Base-by-base conservation (phyloP, 2,797 vertebrate species). In the Melanogrammus aeglefinus region DNA sequence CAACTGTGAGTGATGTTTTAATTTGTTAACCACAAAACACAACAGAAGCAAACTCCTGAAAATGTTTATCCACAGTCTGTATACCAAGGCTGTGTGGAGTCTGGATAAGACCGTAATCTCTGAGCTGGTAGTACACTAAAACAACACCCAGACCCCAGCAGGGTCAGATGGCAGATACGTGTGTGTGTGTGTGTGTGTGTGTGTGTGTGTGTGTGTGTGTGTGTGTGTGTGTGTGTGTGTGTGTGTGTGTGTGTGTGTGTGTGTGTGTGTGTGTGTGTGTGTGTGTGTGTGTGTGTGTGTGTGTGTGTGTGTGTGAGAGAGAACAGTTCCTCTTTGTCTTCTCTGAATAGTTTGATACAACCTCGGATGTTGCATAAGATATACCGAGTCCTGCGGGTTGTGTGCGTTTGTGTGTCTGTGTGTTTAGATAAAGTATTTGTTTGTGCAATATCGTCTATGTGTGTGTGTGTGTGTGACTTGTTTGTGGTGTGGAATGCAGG, bases 1-100 rank as follows among this genome's bases (percentile, higher is more conserved):
- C 97, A 98, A 79, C 94, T 98, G 98, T 99, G 84, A 97, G 97
- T 97, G 90, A 72, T 5, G 21, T 24, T 39, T n/a, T 73, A 12
- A n/a, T 24, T 39, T 13, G 4, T 38, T 24, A 1, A 24, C 12
- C n/a, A 41, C n/a, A 74, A 10, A 74, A 6, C 38, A 6, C n/a
- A 44, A 41, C 18, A 12, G 24, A 73, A 73, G 38, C 72, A 38
- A 38, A 36, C 35, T 2, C 24, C n/a, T 35, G 12, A 31, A 27
- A 70, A 29, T 70, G 66, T 31, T 31, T 29, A 9, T 2, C 9
- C 29, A 31, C 27, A 16, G 12, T 70, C 24, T 31, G 24, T 71
- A 4, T 16, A 13, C 13, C 27, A 31, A 29, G 24, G 29, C 29
- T 31, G 16, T 13, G 27, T 33, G 27, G 4, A 13, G 31, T 71